Evolutionary conservation across 2,888 invertebrate genomes (phyloP), one percentile per base, ranked within the genome.

Genomic region (Lithophane ornitopus): DNA sequence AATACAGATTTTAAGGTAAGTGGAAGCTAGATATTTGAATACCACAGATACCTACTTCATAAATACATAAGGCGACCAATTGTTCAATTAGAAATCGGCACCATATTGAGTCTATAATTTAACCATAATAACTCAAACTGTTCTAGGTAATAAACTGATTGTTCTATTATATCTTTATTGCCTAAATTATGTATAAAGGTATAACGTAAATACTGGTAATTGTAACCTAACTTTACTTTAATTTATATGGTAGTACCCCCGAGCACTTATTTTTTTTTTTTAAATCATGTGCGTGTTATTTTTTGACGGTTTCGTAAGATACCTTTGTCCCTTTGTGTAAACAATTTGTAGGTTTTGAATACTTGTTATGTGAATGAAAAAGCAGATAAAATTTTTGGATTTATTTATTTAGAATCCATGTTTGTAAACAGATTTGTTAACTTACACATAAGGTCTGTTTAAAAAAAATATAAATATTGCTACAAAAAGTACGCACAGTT

Each of bases 391-490:
- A 88, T 89, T 93, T 95, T 94, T 92, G 93, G 93, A 94, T 96
- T 95, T 94, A 95, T 96, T 96, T 95, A 96, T 96, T 96, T 94
- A 96, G 95, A 96, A 94, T 96, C 95, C 95, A 93, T 93, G 94
- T 95, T 94, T 94, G 94, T 95, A 95, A 94, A 94, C 94, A 93
- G 94, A 95, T 94, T 94, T 94, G 93, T 94, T 94, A 96, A 95
- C 95, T 95, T 95, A 96, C 95, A 94, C 90, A 91, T 94, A 94
- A 94, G 89, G 91, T 94, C 90, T 91, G 92, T 93, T 93, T 93
- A 94, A 95, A 95, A 96, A 96, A 96, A 94, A 94, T 94, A 95
- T 94, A 95, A 95, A 96, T 94, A 94, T 95, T 93, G 95, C 96
- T 96, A 96, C 94, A 91, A 93, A 95, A 95, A 92, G 94, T 88